A percentile compares a stretch with the other conserved stretches of the same genome.
Conservation (phyloP, 2,797 vertebrate species). For the Eulemur rubriventer region DNA sequence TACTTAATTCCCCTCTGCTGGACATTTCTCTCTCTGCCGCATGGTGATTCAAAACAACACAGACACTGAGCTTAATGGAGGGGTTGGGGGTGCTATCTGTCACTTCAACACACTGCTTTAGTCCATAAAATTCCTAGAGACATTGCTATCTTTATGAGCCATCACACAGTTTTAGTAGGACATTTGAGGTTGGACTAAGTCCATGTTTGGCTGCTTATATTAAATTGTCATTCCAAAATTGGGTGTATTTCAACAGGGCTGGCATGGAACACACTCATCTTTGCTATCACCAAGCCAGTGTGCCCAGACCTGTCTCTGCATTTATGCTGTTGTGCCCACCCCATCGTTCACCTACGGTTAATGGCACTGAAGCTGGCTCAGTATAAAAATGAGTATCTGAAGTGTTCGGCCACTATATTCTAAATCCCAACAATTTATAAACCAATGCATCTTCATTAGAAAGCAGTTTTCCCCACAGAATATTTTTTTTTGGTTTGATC, state of each 20-base stretch:
- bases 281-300: slow-evolving; percentile 10
- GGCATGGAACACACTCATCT: slow-evolving; percentile 24
- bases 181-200: slow-evolving; percentile 63
- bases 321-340: not conserved
- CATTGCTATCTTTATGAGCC: slow-evolving; percentile 68
- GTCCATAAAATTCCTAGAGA: slow-evolving; percentile 68
- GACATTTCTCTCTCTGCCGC: not conserved
- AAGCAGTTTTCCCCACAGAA: not conserved
- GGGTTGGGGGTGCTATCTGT: slow-evolving; percentile 1
- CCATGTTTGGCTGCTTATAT: slow-evolving; percentile 66
- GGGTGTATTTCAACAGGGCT: slow-evolving; percentile 62
- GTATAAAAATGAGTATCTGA: not conserved
- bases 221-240: slow-evolving; percentile 56
- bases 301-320: not conserved
- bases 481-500: not conserved
- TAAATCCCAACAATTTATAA: not conserved
- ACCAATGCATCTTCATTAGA: not conserved
- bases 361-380: not conserved
- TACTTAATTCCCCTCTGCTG: not conserved
- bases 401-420: not conserved
- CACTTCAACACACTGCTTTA: slow-evolving; percentile 52
- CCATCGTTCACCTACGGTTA: not conserved
- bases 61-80: slow-evolving; percentile 22
- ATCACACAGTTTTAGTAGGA: slow-evolving; percentile 70
- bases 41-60: slow-evolving; percentile 14